Conservation (phyloP, 2,888 invertebrate genomes). For the Labia minor region DNA sequence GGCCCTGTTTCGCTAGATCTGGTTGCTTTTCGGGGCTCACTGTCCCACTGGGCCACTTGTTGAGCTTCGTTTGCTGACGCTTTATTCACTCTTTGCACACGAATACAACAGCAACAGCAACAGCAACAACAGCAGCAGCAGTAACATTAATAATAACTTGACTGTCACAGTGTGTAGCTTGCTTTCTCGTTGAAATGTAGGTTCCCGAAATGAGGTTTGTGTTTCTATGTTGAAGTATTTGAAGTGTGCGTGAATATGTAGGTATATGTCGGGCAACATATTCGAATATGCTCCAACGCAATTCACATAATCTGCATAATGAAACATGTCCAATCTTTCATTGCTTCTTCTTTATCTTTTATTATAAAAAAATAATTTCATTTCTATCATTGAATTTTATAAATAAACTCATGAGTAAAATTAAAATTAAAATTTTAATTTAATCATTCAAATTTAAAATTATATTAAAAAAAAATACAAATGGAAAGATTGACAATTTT, state of each 20-base stretch:
- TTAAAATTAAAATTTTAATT: no score
- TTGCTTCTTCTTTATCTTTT: no score
- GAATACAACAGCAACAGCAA: background rate
- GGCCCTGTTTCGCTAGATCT: constrained; percentile 3
- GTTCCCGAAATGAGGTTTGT: constrained; percentile 13
- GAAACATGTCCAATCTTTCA: no score
- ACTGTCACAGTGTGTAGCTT: constrained; percentile 1
- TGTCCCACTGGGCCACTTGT: constrained; percentile 7
- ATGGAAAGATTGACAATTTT: no score
- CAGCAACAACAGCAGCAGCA: no score
- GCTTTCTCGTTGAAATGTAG: background rate
- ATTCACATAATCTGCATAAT: no score
- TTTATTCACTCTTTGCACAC: constrained; percentile 1
- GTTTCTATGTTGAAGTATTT: background rate
- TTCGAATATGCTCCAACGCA: background rate
- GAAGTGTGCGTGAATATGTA: background rate
- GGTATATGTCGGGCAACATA: background rate
- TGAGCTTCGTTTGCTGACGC: background rate
- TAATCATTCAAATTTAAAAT: no score
- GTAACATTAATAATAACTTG: no score
- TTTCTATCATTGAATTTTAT: no score
- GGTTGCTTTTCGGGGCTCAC: constrained; percentile 6
- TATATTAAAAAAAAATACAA: no score
- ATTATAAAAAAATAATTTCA: no score
- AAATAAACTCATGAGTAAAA: no score